These are phyloP conservation scores for Eupithecia centaureata DNA, from an alignment of 2,888 invertebrate genomes.

Conservation along the genomic window DNA sequence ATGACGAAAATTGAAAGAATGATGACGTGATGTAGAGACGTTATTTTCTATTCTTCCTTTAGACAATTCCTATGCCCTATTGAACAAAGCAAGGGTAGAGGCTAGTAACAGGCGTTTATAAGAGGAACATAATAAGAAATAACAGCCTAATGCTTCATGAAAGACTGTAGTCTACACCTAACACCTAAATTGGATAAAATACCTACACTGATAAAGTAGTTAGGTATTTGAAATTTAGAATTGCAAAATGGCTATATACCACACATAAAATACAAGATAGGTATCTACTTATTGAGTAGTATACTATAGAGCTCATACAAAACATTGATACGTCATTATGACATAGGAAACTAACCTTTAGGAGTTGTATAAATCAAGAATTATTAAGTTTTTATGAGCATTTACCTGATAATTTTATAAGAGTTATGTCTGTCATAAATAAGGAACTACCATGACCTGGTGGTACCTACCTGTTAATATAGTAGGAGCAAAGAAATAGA, in stretches of 20 bases:
- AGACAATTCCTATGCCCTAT: too few species aligned
- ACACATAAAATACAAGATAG: too few species aligned
- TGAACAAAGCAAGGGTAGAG: neutral
- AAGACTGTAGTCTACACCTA: too few species aligned
- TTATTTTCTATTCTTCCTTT: too few species aligned
- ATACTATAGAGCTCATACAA: neutral
- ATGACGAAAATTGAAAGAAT: too few species aligned
- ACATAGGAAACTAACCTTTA: slow-evolving; percentile 1
- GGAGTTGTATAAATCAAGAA: slow-evolving; percentile 6
- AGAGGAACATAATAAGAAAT: neutral
- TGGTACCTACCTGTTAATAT: neutral
- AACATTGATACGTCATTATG: neutral
- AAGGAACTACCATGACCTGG: neutral
- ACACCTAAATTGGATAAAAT: too few species aligned
- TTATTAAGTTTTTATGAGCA: slow-evolving; percentile 8
- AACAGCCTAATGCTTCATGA: neutral
- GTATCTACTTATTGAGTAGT: too few species aligned
- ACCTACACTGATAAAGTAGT: neutral
- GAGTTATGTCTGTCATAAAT: slow-evolving; percentile 5
- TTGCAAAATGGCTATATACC: too few species aligned
- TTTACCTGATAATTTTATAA: neutral
- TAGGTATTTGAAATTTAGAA: neutral
- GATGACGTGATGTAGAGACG: too few species aligned
- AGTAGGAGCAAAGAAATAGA: too few species aligned
- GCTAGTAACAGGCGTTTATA: neutral